Base-by-base conservation (phyloP, 2,113 vertebrate species). In the Sinocyclocheilus grahami region DNA sequence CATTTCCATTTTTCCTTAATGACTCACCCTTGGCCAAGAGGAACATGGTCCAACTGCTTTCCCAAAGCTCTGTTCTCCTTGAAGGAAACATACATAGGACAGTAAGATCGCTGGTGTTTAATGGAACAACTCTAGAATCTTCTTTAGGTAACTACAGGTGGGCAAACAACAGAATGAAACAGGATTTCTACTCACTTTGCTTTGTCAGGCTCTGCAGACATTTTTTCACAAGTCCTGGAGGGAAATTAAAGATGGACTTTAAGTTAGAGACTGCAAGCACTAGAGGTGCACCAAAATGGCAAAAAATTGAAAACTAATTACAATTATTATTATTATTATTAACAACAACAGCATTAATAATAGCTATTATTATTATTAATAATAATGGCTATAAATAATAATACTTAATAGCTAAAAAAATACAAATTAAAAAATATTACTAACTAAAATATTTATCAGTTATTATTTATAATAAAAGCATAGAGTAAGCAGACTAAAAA, bases 1-100 rank as follows among this genome's bases (percentile, higher is more conserved):
- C 2, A 51, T 81, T 65, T 82, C 42, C 79, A 53, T 14, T 71
- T 82, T 82, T 69, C 46, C 11, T 55, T 22, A 55, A n/a, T 33
- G 75, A 91, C 93, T 69, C 90, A 99, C 98, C 98, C 97, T 97
- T 98, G 84, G 97, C 97, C 92, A 99, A 94, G 88, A 99, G 96
- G 93, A 99, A 99, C 88, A 97, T 95, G 79, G 96, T 96, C 98
- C 98, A 99, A 92, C 95, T 97, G 90, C 93, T 93, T 90, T 93
- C 96, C 55, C 96, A 91, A 89, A 95, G 95, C 91, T 96, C 92
- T 91, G 86, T 92, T 77, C 89, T 91, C 90, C 94, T 95, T 78
- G 10, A 87, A 88, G 84, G 87, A 79, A 3, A 71, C 13, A 91
- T n/a, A 89, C 42, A 91, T 0, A 5, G 20, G 51, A 74, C 22